Percentiles rank a stretch among this genome's conserved stretches.
Conservation (phyloP, 2,888 invertebrate genomes). For the Anagyrus pseudococci region DNA sequence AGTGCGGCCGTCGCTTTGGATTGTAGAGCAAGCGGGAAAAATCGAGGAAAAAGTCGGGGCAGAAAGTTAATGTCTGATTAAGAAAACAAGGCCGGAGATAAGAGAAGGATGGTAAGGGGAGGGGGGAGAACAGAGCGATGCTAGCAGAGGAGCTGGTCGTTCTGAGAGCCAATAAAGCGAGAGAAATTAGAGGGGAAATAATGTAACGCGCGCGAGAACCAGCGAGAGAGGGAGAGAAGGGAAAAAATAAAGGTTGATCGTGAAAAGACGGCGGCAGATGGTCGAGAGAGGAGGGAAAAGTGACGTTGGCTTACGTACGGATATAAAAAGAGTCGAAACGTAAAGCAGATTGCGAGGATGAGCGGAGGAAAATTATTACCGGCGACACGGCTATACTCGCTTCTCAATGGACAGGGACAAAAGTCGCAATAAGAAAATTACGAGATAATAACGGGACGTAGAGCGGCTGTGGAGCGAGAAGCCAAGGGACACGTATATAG, state of each 20-base stretch:
- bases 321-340: no score
- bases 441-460: background rate
- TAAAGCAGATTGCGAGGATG: no score
- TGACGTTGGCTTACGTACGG: no score
- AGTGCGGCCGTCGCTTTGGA: no score
- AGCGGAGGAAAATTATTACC: no score
- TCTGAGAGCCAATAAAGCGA: no score
- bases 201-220: background rate
- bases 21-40: no score
- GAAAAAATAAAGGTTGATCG: constrained; percentile 3
- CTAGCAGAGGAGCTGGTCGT: background rate
- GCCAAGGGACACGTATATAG: background rate
- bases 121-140: background rate
- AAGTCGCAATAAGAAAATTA: background rate
- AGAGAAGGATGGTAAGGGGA: background rate
- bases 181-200: background rate
- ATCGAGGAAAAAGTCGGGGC: background rate
- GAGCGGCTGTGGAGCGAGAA: background rate
- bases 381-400: no score
- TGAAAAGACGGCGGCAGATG: background rate
- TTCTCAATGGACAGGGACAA: no score
- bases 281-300: no score
- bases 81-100: background rate
- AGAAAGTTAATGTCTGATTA: background rate
- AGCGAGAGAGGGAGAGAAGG: constrained; percentile 4